Conservation (phyloP, 2,113 vertebrate genomes). For the Coregonus clupeaformis region DNA sequence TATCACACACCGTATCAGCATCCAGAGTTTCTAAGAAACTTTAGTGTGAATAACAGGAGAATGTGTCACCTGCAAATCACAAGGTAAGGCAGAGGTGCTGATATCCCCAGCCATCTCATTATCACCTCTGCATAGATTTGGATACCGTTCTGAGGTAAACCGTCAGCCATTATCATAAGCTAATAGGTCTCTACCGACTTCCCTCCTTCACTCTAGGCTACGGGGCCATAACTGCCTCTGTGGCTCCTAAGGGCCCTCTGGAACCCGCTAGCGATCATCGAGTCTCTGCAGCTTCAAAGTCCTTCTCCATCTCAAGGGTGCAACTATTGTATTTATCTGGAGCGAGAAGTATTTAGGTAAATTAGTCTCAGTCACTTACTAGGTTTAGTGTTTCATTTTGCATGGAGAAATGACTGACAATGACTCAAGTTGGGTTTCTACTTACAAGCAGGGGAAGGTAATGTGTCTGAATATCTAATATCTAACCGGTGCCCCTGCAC, state of each 20-base stretch:
- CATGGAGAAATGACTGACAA: constrained; percentile 16
- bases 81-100: constrained; percentile 28
- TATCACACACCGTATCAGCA: background rate
- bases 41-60: background rate
- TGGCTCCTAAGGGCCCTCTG: constrained; percentile 41
- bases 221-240: constrained; percentile 33
- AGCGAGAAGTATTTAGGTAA: constrained; percentile 53
- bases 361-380: constrained; percentile 43
- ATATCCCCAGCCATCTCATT: constrained; percentile 57
- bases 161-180: constrained; percentile 56
- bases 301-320: constrained; percentile 50
- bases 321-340: constrained; percentile 39
- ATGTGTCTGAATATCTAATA: too few species aligned
- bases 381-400: constrained; percentile 37
- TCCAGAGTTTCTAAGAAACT: background rate
- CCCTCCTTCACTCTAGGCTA: constrained; percentile 42
- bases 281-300: constrained; percentile 51
- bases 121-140: constrained; percentile 42
- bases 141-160: constrained; percentile 41
- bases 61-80: constrained; percentile 55
- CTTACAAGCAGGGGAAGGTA: too few species aligned
- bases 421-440: background rate
- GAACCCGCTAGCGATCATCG: constrained; percentile 41
- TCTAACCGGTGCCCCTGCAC: too few species aligned
- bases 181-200: constrained; percentile 65